Evolutionary conservation across 1,140 invertebrate species (phyloP), one percentile per base, ranked within the genome.

Genomic region (Wasmannia auropunctata): DNA sequence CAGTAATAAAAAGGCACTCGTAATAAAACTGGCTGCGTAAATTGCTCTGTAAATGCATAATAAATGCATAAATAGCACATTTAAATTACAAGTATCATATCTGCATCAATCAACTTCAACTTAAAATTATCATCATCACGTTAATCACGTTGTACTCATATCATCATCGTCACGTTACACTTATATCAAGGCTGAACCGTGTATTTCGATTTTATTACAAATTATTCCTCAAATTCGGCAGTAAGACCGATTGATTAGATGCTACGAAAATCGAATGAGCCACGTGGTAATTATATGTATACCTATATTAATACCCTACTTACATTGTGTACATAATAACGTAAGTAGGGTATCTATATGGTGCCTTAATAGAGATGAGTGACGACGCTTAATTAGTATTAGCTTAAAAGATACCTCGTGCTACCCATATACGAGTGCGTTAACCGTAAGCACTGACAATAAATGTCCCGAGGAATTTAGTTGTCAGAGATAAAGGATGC

Each of bases 361-460:
- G 7, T 11, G 56, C 74, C 34, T 85, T 90, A 90, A 89, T 89
- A 90, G 88, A 90, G 88, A 90, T 85, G 85, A 89, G 85, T 54
- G 88, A 87, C 85, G 85, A 87, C 51, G 79, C 74, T 90, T 89
- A 89, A 90, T 90, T 90, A 84, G 72, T 83, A 79, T 87, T 89
- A 89, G 74, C 84, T 43, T 31, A 65, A 79, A 83, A 83, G 86
- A 83, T 87, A 81, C 51, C 88, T 69, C 49, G 63, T 43, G n/a
- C 49, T 83, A 77, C 28, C 77, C 69, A 31, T 56, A 60, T 43
- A 37, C 19, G 58, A 74, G 46, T 86, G 46, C 83, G 85, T 83
- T 83, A 90, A 86, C 85, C 87, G 72, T 86, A 85, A 74, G 63
- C 51, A 34, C 51, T 72, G 77, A 77, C 83, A 79, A 85, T 75